These are phyloP conservation scores for Prionchulus punctatus DNA, from an alignment of 2,888 invertebrate genomes.

Conservation along the genomic window DNA sequence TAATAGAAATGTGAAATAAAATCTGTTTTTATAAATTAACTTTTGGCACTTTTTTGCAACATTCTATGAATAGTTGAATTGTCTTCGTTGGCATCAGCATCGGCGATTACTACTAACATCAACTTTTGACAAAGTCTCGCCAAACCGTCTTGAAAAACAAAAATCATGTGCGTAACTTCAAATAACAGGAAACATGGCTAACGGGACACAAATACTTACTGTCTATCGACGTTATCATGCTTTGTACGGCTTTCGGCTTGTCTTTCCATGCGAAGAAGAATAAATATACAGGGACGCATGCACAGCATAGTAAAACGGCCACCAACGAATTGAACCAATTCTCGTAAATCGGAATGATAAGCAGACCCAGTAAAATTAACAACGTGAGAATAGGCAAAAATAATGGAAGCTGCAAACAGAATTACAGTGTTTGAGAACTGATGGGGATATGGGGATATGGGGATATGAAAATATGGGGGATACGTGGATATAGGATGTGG, in stretches of 20 bases:
- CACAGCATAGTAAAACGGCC: background rate
- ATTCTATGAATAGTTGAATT: too few relatives aligned
- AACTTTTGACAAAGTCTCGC: background rate
- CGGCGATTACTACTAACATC: background rate
- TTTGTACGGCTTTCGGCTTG: background rate
- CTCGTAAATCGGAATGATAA: background rate
- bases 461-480: too few relatives aligned
- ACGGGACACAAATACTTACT: background rate
- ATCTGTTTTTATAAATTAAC: too few relatives aligned
- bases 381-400: background rate
- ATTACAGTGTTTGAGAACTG: too few relatives aligned
- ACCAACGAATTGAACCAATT: constrained; percentile 2
- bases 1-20: too few relatives aligned
- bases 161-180: background rate
- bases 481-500: too few relatives aligned
- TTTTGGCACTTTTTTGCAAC: too few relatives aligned
- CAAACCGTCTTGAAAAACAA: background rate
- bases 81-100: too few relatives aligned
- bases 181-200: background rate
- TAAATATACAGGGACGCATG: background rate
- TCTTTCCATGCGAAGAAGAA: background rate
- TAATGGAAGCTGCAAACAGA: background rate
- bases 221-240: background rate
- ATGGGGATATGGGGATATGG: too few relatives aligned
- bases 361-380: background rate